A percentile compares a stretch with the other conserved stretches of the same genome.
Conservation (phyloP, 2,797 vertebrate genomes). For the Taeniopygia guttata region DNA sequence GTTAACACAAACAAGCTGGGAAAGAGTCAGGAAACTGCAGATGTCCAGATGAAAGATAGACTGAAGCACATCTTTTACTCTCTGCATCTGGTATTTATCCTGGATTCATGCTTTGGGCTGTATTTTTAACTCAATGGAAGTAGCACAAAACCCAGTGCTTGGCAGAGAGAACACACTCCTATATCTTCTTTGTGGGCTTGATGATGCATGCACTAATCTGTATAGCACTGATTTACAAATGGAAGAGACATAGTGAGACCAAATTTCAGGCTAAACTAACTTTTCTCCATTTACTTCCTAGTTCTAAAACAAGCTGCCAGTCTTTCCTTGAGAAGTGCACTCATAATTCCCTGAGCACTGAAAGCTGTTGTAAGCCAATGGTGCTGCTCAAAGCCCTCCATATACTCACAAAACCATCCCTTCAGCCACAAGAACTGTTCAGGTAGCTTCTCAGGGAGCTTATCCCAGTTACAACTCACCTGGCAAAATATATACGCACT, state of each 20-base stretch:
- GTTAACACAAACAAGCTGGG: neutral
- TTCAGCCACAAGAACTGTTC: neutral
- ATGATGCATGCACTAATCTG: neutral
- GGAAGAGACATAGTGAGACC: neutral
- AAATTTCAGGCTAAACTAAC: neutral
- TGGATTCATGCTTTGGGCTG: constrained; percentile 6
- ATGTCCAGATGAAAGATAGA: constrained; percentile 13
- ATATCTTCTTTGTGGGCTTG: neutral
- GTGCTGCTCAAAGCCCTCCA: neutral
- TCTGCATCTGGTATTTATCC: constrained; percentile 9
- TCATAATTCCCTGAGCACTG: neutral
- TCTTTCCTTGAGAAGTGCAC: neutral
- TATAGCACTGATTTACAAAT: neutral
- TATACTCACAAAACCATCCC: neutral
- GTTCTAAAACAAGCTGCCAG: neutral
- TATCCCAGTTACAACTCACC: neutral
- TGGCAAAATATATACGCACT: neutral
- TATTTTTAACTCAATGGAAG: constrained; percentile 31
- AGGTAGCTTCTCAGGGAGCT: neutral
- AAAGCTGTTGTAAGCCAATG: neutral
- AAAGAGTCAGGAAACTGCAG: constrained; percentile 3
- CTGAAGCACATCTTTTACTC: constrained; percentile 16
- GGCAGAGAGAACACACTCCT: neutral
- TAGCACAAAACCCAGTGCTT: neutral
- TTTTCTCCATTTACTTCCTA: neutral